Evolutionary conservation across 1,140 invertebrate genomes (phyloP).

Genomic region (Branchinecta lindahli): DNA sequence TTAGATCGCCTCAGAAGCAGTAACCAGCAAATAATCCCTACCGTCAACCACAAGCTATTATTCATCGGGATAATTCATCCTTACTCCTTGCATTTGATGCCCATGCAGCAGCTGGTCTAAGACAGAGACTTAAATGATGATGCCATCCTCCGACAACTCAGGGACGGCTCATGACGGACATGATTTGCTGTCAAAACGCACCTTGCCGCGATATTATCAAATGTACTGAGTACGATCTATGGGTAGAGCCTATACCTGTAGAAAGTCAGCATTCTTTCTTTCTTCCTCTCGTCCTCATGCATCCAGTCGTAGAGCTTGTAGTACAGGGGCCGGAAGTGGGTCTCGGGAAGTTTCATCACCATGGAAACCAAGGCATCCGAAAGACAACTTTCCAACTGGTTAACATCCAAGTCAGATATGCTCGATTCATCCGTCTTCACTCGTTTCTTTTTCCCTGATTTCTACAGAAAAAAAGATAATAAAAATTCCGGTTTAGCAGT

Average conservation of each 20-base stretch:
- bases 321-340: slow-evolving; percentile 68
- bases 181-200: no score
- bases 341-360: slow-evolving; percentile 72
- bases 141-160: no score
- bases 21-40: no score
- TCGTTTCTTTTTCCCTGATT: not conserved
- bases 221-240: no score
- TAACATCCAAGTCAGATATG: slow-evolving; percentile 27
- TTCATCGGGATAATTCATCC: no score
- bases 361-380: slow-evolving; percentile 55
- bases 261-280: slow-evolving; percentile 52
- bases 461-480: not conserved
- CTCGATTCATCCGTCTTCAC: slow-evolving; percentile 1
- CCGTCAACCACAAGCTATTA: no score
- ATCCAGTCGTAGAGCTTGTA: slow-evolving; percentile 71
- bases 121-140: no score
- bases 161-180: no score
- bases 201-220: no score
- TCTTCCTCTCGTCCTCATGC: slow-evolving; percentile 26
- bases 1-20: no score
- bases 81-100: no score
- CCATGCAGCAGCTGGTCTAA: no score
- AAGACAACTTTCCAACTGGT: slow-evolving; percentile 48
- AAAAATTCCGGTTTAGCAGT: not conserved
- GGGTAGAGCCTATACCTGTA: slow-evolving; percentile 40